Percentiles rank a stretch among this genome's conserved stretches.
Conservation (phyloP, 2,113 vertebrate genomes). For the Ciconia maguari region DNA sequence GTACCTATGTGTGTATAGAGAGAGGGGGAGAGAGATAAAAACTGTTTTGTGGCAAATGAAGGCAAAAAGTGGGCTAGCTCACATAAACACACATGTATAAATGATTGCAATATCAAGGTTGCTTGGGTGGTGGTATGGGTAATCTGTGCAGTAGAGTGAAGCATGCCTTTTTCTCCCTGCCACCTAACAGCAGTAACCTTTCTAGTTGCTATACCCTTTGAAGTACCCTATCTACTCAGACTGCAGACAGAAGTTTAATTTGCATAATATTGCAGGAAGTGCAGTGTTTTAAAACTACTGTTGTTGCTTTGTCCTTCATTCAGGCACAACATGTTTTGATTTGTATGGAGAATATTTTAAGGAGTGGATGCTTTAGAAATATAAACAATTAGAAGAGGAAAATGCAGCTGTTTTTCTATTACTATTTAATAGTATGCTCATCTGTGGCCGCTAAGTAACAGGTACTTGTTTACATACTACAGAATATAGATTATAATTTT, state of each 20-base stretch:
- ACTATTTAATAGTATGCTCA: slow-evolving; percentile 57
- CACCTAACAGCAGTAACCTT: not conserved
- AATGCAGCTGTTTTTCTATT: slow-evolving; percentile 64
- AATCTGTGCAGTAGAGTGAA: not conserved
- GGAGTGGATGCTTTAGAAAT: slow-evolving; percentile 57
- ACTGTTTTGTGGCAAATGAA: not conserved
- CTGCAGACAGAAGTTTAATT: not conserved
- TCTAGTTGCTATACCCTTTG: not conserved
- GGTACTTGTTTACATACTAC: slow-evolving; percentile 60
- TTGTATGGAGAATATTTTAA: slow-evolving; percentile 63
- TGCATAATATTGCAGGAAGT: slow-evolving; percentile 32
- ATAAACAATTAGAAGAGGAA: slow-evolving; percentile 50
- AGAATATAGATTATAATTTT: slow-evolving; percentile 66
- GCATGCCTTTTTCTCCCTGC: not conserved
- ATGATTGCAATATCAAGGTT: not conserved
- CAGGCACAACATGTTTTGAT: slow-evolving; percentile 64
- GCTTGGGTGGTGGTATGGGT: not conserved
- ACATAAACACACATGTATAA: not conserved
- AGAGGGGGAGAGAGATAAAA: not conserved
- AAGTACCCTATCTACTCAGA: not conserved
- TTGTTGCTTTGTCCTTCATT: slow-evolving; percentile 56
- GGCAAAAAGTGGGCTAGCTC: not conserved
- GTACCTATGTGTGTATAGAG: not conserved
- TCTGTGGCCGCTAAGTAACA: slow-evolving; percentile 44
- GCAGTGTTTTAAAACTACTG: slow-evolving; percentile 42